A percentile compares a stretch with the other conserved stretches of the same genome.
Evolutionary conservation across 2,113 vertebrate species (phyloP).

Genomic region (Cephalopterus ornatus): DNA sequence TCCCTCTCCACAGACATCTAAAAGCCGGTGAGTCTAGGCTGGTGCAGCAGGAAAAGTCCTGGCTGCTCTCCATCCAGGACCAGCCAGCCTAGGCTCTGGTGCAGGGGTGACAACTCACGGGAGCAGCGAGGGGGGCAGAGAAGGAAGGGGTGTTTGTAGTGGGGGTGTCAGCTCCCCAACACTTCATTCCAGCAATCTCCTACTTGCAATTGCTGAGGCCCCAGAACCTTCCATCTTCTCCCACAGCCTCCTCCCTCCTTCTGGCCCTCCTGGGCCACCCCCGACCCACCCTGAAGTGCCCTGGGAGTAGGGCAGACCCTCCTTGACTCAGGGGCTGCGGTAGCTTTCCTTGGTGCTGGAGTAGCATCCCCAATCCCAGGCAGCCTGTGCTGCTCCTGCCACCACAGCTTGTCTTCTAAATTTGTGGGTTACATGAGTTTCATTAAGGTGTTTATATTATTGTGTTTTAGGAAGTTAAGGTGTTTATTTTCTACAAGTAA

Average conservation of each 20-base stretch:
- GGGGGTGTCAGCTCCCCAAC: fast-evolving
- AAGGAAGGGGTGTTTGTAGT: neutral
- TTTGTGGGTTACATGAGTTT: neutral
- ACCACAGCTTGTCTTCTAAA: neutral
- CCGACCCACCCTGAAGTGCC: fast-evolving
- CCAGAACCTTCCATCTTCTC: neutral
- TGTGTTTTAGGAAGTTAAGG: neutral
- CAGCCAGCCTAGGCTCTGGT: neutral
- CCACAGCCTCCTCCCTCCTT: neutral
- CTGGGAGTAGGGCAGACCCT: neutral
- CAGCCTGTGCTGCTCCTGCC: neutral
- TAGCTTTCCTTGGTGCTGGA: neutral
- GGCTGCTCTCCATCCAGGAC: too few species aligned
- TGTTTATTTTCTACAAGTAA: neutral
- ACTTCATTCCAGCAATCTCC: fast-evolving
- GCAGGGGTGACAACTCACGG: neutral
- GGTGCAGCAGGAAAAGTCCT: neutral
- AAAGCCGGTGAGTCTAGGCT: neutral
- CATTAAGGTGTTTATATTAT: neutral
- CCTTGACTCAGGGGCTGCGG: fast-evolving
- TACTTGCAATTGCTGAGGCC: neutral
- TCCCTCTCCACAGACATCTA: neutral
- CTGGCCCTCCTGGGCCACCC: neutral
- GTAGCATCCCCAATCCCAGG: too few species aligned
- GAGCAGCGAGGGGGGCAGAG: neutral